Percentiles rank a stretch among this genome's conserved stretches.
Evolutionary conservation across 2,113 vertebrate genomes (phyloP).

Genomic region (Spea multiplicata): DNA sequence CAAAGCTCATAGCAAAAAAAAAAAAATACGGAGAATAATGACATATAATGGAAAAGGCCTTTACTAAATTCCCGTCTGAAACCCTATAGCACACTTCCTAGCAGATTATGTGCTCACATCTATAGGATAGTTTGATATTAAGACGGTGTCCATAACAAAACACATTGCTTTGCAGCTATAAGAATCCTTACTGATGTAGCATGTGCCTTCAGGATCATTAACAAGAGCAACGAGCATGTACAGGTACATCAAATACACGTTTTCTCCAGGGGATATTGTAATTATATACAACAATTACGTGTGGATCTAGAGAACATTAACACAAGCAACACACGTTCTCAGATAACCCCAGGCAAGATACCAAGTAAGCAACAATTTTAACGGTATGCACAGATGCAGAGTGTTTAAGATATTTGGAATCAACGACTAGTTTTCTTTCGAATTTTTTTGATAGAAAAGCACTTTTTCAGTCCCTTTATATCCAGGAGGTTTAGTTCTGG

Average conservation of each 20-base stretch:
- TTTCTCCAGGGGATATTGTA: background rate
- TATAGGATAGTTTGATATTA: too few relatives aligned
- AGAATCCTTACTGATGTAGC: background rate
- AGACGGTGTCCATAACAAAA: too few relatives aligned
- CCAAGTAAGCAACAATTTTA: slow-evolving; percentile 7
- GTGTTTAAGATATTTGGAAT: slow-evolving; percentile 23
- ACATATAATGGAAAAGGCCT: too few relatives aligned
- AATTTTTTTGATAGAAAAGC: background rate
- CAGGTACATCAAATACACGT: slow-evolving; percentile 25
- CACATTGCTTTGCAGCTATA: background rate
- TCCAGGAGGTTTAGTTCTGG: background rate
- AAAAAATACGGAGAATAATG: too few relatives aligned
- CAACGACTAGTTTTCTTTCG: background rate
- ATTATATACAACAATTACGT: slow-evolving; percentile 3
- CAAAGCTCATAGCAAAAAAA: too few relatives aligned
- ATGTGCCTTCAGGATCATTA: slow-evolving; percentile 25
- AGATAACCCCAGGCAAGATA: background rate
- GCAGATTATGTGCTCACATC: too few relatives aligned
- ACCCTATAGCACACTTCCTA: too few relatives aligned
- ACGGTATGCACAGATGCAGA: slow-evolving; percentile 4
- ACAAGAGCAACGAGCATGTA: slow-evolving; percentile 14
- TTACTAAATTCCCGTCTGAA: too few relatives aligned
- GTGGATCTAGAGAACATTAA: slow-evolving; percentile 1
- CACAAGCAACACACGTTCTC: background rate
- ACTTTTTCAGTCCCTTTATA: background rate